These are phyloP conservation scores for Gymnoscopelus microlampas DNA, from an alignment of 2,797 vertebrate genomes.

Conservation along the genomic window DNA sequence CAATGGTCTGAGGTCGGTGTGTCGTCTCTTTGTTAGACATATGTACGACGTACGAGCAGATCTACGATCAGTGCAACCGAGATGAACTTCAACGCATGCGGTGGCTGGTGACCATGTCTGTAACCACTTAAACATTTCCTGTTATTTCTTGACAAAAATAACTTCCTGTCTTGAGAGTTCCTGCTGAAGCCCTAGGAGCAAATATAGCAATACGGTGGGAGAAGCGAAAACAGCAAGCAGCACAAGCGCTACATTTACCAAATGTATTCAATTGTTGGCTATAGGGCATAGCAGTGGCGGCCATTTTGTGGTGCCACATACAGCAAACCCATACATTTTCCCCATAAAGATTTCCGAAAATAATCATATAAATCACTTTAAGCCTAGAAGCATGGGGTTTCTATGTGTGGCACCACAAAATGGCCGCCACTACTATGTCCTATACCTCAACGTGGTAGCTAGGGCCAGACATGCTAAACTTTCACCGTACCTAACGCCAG, in stretches of 20 bases:
- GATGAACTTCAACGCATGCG: constrained; percentile 7
- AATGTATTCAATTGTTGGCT: neutral
- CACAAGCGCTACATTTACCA: neutral
- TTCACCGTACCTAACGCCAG: constrained; percentile 89
- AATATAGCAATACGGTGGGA: neutral
- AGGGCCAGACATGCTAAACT: neutral
- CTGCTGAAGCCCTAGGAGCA: constrained; percentile 26
- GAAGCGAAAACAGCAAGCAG: neutral
- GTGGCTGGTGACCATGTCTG: neutral
- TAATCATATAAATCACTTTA: too few relatives aligned
- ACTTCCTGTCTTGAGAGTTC: constrained; percentile 35
- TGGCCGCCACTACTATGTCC: neutral
- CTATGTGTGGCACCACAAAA: neutral
- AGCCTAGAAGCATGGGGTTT: too few relatives aligned
- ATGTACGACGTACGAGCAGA: constrained; percentile 9
- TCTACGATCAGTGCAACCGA: constrained; percentile 19
- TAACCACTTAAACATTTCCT: constrained; percentile 63
- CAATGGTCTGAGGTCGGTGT: constrained; percentile 3
- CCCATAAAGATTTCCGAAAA: too few relatives aligned
- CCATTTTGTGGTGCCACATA: neutral
- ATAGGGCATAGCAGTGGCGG: too few relatives aligned
- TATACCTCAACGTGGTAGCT: neutral
- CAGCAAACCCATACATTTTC: too few relatives aligned
- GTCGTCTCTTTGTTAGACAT: constrained; percentile 8
- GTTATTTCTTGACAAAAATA: constrained; percentile 62